Percentiles rank a stretch among this genome's conserved stretches.
Evolutionary conservation across 2,888 invertebrate genomes (phyloP).

Genomic region (Dasypogon diadema): DNA sequence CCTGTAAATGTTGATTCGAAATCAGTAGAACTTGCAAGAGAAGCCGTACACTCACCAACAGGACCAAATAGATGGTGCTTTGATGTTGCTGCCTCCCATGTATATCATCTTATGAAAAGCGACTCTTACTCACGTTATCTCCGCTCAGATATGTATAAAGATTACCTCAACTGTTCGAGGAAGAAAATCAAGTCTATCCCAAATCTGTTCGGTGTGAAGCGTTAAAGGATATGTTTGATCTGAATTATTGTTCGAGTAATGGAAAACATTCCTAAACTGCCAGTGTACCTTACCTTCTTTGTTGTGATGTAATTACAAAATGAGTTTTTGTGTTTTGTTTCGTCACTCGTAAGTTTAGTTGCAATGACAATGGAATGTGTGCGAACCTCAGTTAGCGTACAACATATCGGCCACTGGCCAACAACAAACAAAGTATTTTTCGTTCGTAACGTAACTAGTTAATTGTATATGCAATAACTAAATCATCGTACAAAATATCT

Average conservation of each 20-base stretch:
- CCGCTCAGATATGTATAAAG: constrained; percentile 98
- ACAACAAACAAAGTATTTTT: constrained; percentile 1
- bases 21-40: constrained; percentile 86
- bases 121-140: constrained; percentile 98
- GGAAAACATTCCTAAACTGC: constrained; percentile 31
- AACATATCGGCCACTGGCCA: constrained; percentile 40
- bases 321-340: constrained; percentile 1
- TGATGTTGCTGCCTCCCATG: constrained; percentile 98
- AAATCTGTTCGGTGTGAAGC: constrained; percentile 69
- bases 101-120: constrained; percentile 99
- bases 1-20: constrained; percentile 98
- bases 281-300: constrained; percentile 5
- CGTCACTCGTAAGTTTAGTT: neutral
- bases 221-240: constrained; percentile 61
- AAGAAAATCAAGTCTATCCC: constrained; percentile 85
- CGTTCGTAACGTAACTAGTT: neutral
- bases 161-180: constrained; percentile 93
- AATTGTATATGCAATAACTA: neutral
- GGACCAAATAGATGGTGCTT: constrained; percentile 93
- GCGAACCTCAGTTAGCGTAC: constrained; percentile 13
- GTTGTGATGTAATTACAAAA: neutral
- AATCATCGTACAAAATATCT: neutral
- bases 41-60: constrained; percentile 75
- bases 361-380: neutral
- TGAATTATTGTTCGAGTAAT: neutral